Base-by-base conservation (phyloP, 2,113 vertebrate genomes). In the Herpailurus yagouaroundi region DNA sequence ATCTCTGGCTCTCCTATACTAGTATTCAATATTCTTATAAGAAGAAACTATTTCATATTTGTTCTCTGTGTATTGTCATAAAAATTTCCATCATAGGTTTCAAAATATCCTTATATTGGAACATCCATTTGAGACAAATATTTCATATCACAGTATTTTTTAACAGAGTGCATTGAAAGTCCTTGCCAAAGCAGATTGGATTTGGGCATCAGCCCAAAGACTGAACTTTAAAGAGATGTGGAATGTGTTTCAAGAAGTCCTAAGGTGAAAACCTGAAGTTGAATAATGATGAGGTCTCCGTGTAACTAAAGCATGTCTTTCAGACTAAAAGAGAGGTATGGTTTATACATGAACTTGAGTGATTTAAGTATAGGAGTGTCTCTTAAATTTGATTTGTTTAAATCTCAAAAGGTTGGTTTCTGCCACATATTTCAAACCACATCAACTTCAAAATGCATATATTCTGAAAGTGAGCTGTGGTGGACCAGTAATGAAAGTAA, bases 141-240 rank as follows among this genome's bases (percentile, higher is more conserved):
- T 93, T 93, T 97, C 38, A 76, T 63, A 60, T 38, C n/a, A n/a
- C n/a, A 71, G 21, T 41, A 90, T 84, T 97, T 97, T 80, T 80
- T 71, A 88, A 95, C n/a, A 93, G 15, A 94, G 33, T 85, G 12
- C 21, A 86, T 23, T 41, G 68, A 38, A 95, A 87, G 41, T 87
- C 68, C 73, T 95, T 92, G 79, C 90, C 38, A 95, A 95, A 76
- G 48, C 60, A 95, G 18, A 80, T 76, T 92, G 69, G 13, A 84
- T 76, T 96, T 96, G 68, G 82, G n/a, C 93, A 93, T 83, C 29
- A 93, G n/a, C 60, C 77, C 85, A 97, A 97, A 89, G 38, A 76
- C 33, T 93, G 57, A 94, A 81, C 74, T 97, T 94, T 89, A 90
- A 96, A 95, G 80, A 52, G 48, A 76, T 41, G 18, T 90, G 13